Evolutionary conservation across 1,140 invertebrate species (phyloP).

Genomic region (Steinernema feltiae): DNA sequence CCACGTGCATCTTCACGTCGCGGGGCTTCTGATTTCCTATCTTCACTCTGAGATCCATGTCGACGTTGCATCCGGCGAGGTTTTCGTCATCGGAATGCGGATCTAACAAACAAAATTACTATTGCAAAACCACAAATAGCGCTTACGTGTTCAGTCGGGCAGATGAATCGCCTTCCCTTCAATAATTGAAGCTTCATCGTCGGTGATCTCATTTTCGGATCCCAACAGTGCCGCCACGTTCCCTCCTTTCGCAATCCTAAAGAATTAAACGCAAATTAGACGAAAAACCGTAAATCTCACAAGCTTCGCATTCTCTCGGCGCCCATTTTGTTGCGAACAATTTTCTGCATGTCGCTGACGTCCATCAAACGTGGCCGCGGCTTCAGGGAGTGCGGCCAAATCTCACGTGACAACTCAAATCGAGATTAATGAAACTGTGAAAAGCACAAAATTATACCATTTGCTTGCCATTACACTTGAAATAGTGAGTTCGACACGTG

Average conservation of each 20-base stretch:
- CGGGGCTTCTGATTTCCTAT: neutral
- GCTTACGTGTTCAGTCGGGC: neutral
- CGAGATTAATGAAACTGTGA: neutral
- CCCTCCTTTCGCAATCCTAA: neutral
- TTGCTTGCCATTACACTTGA: neutral
- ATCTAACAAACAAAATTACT: neutral
- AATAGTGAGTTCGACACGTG: neutral
- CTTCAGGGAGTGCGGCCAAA: too few species aligned
- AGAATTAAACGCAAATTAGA: neutral
- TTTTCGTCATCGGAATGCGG: neutral
- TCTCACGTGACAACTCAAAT: neutral
- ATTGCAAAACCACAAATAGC: too few species aligned
- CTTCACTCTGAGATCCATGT: neutral
- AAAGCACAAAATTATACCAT: constrained; percentile 1
- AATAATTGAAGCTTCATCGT: neutral
- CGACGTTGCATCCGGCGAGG: neutral
- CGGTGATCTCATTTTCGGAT: neutral
- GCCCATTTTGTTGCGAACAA: neutral
- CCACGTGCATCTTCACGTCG: neutral
- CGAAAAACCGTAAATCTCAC: neutral
- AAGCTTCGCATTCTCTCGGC: neutral
- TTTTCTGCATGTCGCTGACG: neutral
- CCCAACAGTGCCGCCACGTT: neutral
- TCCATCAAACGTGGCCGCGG: neutral
- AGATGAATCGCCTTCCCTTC: neutral